Conservation (phyloP, 2,888 invertebrate species). For the Spisula subtruncata region DNA sequence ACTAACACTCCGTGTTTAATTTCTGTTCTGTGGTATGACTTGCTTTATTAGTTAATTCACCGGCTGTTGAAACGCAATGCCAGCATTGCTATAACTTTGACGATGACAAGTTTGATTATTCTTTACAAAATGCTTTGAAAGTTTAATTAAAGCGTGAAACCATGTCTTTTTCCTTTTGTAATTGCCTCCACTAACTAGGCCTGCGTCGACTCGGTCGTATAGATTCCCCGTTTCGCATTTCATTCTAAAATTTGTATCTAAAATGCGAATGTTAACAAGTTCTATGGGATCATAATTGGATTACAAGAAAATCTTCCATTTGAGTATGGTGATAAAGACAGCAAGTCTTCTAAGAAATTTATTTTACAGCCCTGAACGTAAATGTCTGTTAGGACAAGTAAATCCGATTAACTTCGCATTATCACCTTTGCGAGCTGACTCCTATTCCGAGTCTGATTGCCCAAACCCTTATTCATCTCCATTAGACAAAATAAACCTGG, state of each 20-base stretch:
- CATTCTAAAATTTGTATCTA: conserved; percentile 32
- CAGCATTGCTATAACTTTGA: conserved; percentile 26
- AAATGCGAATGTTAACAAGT: conserved; percentile 54
- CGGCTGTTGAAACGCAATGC: conserved; percentile 25
- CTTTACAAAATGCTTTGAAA: conserved; percentile 17
- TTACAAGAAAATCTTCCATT: conserved; percentile 58
- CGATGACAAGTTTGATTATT: conserved; percentile 22
- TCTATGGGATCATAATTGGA: conserved; percentile 49
- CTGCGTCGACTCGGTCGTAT: conserved; percentile 13
- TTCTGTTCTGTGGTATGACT: conserved; percentile 14
- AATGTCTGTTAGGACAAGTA: conserved; percentile 65
- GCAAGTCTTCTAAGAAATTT: conserved; percentile 62
- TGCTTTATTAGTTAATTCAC: conserved; percentile 23
- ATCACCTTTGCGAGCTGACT: conserved; percentile 64
- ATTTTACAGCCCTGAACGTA: conserved; percentile 59
- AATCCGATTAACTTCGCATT: conserved; percentile 67
- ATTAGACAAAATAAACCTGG: conserved; percentile 66
- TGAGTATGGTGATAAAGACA: conserved; percentile 60
- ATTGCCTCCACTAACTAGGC: conserved; percentile 43
- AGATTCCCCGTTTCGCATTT: conserved; percentile 35
- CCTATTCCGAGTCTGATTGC: conserved; percentile 61
- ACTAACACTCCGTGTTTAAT: conserved; percentile 25
- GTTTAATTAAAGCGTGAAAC: conserved; percentile 31
- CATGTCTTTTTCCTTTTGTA: conserved; percentile 15
- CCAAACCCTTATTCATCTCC: conserved; percentile 65